phyloP scores from a whole-genome alignment of 2,113 vertebrate species.

The Elaphurus davidianus region DNA sequence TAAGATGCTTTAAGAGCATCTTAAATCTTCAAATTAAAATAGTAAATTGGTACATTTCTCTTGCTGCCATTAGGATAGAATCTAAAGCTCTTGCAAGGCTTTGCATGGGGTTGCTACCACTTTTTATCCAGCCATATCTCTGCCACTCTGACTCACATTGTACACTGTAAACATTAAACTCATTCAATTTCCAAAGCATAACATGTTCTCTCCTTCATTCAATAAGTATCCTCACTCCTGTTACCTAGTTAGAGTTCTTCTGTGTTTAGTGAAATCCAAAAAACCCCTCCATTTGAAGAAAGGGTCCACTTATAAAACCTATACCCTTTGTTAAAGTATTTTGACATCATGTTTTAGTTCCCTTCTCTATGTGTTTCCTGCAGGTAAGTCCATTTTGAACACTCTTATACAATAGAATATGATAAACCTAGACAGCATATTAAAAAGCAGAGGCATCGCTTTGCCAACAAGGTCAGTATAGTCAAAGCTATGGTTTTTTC shows the following conservation, averaged over 20 bases:
- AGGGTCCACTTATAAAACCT: neutral
- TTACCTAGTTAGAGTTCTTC: neutral
- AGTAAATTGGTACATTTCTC: neutral
- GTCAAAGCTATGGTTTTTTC: neutral
- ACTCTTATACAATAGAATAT: neutral
- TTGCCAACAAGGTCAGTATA: neutral
- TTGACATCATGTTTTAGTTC: neutral
- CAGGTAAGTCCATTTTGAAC: neutral
- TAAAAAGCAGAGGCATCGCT: neutral
- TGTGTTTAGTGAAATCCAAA: neutral
- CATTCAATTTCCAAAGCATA: neutral
- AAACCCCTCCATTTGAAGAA: neutral
- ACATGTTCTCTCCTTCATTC: neutral
- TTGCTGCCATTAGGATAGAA: neutral
- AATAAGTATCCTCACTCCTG: neutral
- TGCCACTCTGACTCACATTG: fast-evolving
- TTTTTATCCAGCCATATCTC: neutral
- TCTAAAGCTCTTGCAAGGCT: neutral
- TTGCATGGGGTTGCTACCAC: neutral
- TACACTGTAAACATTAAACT: neutral
- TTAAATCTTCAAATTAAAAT: neutral
- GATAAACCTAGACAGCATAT: neutral
- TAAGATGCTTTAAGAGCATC: neutral
- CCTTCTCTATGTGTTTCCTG: neutral
- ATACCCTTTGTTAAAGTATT: neutral